These are phyloP conservation scores for Emmelina monodactyla DNA, from an alignment of 2,888 invertebrate genomes.

Conservation along the genomic window DNA sequence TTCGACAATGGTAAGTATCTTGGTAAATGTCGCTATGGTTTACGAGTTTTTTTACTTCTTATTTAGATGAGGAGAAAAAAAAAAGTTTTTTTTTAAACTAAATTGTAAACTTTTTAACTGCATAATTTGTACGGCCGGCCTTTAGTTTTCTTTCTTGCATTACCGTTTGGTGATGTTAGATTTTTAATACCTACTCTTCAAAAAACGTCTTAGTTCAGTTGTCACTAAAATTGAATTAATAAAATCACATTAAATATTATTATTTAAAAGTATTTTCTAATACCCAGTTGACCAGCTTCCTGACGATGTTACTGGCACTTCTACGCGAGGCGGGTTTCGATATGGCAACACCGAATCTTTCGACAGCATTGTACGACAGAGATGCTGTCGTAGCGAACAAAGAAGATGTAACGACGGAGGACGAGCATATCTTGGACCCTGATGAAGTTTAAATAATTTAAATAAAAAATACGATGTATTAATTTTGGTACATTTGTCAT, in stretches of 20 bases:
- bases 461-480: slow-evolving; percentile 7
- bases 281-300: slow-evolving; percentile 33
- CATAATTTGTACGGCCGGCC: no score
- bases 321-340: slow-evolving; percentile 33
- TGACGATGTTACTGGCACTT: slow-evolving; percentile 28
- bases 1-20: neutral
- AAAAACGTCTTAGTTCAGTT: no score
- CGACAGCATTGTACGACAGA: slow-evolving; percentile 12
- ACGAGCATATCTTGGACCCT: slow-evolving; percentile 24
- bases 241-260: neutral
- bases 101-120: no score
- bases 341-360: slow-evolving; percentile 17
- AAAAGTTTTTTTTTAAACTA: no score
- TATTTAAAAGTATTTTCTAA: slow-evolving; percentile 1
- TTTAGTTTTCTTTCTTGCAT: no score
- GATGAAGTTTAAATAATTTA: slow-evolving; percentile 39
- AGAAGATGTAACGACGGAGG: slow-evolving; percentile 14
- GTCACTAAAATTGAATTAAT: neutral
- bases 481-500: no score
- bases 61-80: no score
- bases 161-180: no score
- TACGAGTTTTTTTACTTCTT: neutral
- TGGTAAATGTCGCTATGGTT: neutral
- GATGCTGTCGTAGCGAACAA: slow-evolving; percentile 8
- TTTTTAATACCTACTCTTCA: no score